These are phyloP conservation scores for Prosapia bicincta DNA, from an alignment of 2,888 invertebrate species.

Conservation along the genomic window DNA sequence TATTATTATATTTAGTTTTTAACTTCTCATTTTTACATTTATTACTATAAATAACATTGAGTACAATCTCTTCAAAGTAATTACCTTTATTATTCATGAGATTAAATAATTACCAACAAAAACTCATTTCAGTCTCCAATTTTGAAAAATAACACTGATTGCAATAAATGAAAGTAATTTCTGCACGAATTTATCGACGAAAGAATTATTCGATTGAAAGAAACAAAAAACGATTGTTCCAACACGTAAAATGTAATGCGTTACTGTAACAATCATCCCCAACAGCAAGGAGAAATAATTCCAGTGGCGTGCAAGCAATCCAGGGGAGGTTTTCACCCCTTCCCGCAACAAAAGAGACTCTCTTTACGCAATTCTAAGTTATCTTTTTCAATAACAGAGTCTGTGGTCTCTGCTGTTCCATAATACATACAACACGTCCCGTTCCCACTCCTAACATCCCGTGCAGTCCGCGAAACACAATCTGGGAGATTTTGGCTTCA, in stretches of 20 bases:
- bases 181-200: too few species aligned
- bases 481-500: not conserved
- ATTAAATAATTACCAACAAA: too few species aligned
- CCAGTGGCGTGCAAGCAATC: not conserved
- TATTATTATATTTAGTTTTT: too few species aligned
- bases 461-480: not conserved
- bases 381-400: conserved; percentile 10
- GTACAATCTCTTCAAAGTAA: too few species aligned
- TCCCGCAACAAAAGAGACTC: not conserved
- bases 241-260: not conserved
- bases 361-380: conserved; percentile 10
- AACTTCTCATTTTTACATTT: too few species aligned
- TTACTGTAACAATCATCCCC: not conserved
- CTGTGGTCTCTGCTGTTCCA: not conserved
- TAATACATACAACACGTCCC: conserved; percentile 12
- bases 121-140: too few species aligned
- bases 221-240: not conserved
- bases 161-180: too few species aligned
- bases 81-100: too few species aligned
- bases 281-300: not conserved
- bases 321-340: not conserved
- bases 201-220: too few species aligned
- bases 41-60: too few species aligned
- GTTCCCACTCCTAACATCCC: not conserved
- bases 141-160: too few species aligned